These are phyloP conservation scores for Chionodraco myersi DNA, from an alignment of 2,113 vertebrate genomes.

Conservation along the genomic window DNA sequence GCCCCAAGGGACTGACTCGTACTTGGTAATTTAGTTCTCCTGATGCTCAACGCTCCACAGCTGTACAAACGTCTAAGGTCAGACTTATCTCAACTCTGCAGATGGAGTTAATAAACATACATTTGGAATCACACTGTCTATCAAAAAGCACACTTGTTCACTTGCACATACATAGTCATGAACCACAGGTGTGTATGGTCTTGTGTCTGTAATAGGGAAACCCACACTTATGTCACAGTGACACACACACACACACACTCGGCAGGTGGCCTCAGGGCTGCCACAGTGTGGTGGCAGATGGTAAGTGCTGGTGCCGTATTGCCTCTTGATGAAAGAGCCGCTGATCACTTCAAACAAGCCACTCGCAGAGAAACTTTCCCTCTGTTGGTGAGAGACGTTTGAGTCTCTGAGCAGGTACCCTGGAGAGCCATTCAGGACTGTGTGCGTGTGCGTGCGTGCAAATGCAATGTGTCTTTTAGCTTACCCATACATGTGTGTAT, in stretches of 20 bases:
- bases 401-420: constrained; percentile 65
- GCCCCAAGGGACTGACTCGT: background rate
- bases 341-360: constrained; percentile 65
- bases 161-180: constrained; percentile 41
- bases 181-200: constrained; percentile 52
- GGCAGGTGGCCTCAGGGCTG: constrained; percentile 57
- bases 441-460: constrained; percentile 16
- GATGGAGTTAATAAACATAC: constrained; percentile 2
- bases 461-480: constrained; percentile 35
- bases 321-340: constrained; percentile 55
- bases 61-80: constrained; percentile 12
- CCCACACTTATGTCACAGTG: background rate
- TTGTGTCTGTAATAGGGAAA: constrained; percentile 12
- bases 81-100: background rate
- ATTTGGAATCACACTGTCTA: background rate
- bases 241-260: background rate
- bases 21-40: background rate
- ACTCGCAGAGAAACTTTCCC: constrained; percentile 53
- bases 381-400: constrained; percentile 54
- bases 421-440: constrained; percentile 36
- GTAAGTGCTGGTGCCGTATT: constrained; percentile 47
- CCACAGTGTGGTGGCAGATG: constrained; percentile 66
- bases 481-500: constrained; percentile 6
- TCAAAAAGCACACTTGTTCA: background rate
- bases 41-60: background rate